These are phyloP conservation scores for Agriopis leucophaearia DNA, from an alignment of 2,888 invertebrate genomes.

Conservation along the genomic window DNA sequence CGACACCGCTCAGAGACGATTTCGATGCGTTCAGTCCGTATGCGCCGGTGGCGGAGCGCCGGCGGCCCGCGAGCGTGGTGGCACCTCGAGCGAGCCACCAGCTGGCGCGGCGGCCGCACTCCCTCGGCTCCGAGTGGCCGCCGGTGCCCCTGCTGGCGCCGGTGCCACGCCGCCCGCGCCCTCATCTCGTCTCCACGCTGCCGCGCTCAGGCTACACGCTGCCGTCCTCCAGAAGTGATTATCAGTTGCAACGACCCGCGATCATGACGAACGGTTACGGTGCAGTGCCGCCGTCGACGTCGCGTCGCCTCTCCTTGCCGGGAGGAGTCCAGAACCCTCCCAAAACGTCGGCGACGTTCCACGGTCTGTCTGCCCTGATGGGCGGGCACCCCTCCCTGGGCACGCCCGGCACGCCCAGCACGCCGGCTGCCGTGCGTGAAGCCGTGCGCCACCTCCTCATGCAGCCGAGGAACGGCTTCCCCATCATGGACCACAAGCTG, in stretches of 20 bases:
- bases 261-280: slow-evolving; percentile 83
- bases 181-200: slow-evolving; percentile 63
- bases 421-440: slow-evolving; percentile 89
- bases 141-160: slow-evolving; percentile 83
- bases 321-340: slow-evolving; percentile 82
- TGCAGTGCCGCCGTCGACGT: slow-evolving; percentile 81
- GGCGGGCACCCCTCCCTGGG: slow-evolving; percentile 66
- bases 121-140: slow-evolving; percentile 86
- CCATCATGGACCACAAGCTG: slow-evolving; percentile 92
- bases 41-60: slow-evolving; percentile 64
- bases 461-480: slow-evolving; percentile 91
- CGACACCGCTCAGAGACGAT: slow-evolving; percentile 61
- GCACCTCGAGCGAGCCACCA: slow-evolving; percentile 73
- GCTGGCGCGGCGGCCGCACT: slow-evolving; percentile 85
- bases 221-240: slow-evolving; percentile 88
- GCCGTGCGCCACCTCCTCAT: slow-evolving; percentile 89
- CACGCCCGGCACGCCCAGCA: slow-evolving; percentile 81
- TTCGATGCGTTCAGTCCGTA: slow-evolving; percentile 85
- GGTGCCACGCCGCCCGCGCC: slow-evolving; percentile 83
- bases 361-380: slow-evolving; percentile 80
- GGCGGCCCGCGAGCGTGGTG: slow-evolving; percentile 85
- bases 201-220: slow-evolving; percentile 82
- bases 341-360: slow-evolving; percentile 88
- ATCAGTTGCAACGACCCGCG: slow-evolving; percentile 86
- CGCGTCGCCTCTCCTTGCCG: slow-evolving; percentile 85